Base-by-base conservation (phyloP, 2,888 invertebrate genomes). In the Harpalus rufipes region DNA sequence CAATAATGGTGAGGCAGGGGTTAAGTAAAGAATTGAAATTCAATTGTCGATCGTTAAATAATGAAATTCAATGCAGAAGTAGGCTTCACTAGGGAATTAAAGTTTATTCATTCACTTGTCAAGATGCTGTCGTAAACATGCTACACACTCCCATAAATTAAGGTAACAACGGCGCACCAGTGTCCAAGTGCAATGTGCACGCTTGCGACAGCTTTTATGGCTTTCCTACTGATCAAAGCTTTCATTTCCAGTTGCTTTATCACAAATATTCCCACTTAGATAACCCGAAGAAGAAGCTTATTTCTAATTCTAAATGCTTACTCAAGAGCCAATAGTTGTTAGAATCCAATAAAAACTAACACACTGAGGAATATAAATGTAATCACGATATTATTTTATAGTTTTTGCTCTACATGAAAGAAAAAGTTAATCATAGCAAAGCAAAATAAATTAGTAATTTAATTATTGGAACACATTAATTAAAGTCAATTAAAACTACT, bases 21-120 rank as follows among this genome's bases (percentile, higher is more conserved):
- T 58, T 41, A 56, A 79, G 61, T 76, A 76, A 79, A 58, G 7
- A 59, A 59, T 51, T 44, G 51, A 59, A 79, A 59, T 59, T 59
- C 59, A 79, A 76, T 79, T 79, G 58, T 79, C 61, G 41, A 58
- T 58, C 59, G 79, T 58, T 18, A 39, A 58, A 14, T 58, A 79
- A 79, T 79, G 79, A 58, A 79, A 61, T 79, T 39, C 58, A 79
- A 61, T 79, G 61, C 58, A 79, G 61, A 79, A 79, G 59, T 39
- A 58, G 25, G n/a, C 59, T 79, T 59, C 16, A n/a, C 39, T 12
- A 14, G 14, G 79, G 59, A 79, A 79, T 79, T 59, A 32, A 61
- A 25, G 79, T 61, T 79, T 79, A 58, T 79, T 56, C 58, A 79
- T 79, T 79, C 79, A 79, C 39, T 79, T 79, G 59, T 61, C 79